Evolutionary conservation across 2,797 vertebrate species (phyloP).

Genomic region (Syndactyla subalaris): DNA sequence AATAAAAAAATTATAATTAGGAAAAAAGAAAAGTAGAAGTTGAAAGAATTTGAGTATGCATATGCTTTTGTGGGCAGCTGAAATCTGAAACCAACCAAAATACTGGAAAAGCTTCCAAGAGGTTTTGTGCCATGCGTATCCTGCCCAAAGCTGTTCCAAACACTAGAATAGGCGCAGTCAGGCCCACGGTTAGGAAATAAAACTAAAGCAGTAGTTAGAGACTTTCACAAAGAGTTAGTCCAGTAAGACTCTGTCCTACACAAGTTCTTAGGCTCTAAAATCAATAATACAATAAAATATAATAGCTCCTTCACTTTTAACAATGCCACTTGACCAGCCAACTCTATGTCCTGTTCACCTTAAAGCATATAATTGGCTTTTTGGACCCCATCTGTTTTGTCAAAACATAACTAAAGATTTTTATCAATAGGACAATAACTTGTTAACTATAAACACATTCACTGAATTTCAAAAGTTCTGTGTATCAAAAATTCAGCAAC

Average conservation of each 20-base stretch:
- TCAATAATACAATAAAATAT: constrained; percentile 42
- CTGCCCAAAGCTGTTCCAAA: not conserved
- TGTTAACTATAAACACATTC: not conserved
- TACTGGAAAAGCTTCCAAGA: not conserved
- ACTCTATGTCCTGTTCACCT: not conserved
- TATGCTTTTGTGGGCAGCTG: not conserved
- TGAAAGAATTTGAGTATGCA: not conserved
- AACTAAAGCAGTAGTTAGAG: not conserved
- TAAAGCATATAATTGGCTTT: constrained; percentile 15
- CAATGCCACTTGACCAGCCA: constrained; percentile 15
- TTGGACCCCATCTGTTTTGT: not conserved
- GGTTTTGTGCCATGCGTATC: not conserved
- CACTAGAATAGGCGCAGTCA: not conserved
- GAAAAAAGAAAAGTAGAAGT: not conserved
- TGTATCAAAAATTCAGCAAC: not conserved
- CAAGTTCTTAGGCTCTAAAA: constrained; percentile 21
- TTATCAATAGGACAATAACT: not conserved
- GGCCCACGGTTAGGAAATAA: not conserved
- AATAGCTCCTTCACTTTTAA: constrained; percentile 47
- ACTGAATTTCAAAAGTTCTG: not conserved
- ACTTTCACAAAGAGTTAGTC: not conserved
- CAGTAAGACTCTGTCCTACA: not conserved
- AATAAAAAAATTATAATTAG: not conserved
- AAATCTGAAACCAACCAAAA: not conserved
- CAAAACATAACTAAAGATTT: constrained; percentile 4